phyloP scores from a whole-genome alignment of 2,888 invertebrate genomes.

The Dione vanillae region DNA sequence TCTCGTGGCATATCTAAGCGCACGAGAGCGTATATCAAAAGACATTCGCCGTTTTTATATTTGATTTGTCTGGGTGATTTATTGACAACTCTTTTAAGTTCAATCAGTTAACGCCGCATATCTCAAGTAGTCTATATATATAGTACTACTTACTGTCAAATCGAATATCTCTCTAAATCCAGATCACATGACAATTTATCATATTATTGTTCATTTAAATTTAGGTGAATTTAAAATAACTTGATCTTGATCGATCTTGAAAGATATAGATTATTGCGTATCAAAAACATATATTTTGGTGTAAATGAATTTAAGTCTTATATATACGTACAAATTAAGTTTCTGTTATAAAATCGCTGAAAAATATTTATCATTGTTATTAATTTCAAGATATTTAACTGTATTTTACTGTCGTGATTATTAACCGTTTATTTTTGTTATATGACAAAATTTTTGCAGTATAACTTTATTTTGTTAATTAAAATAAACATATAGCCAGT shows the following conservation, averaged over 20 bases:
- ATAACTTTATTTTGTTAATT: no score
- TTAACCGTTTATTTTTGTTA: no score
- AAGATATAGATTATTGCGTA: not conserved
- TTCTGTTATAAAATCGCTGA: no score
- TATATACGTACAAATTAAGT: no score
- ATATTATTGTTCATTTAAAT: not conserved
- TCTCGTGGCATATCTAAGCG: not conserved
- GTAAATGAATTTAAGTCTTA: no score
- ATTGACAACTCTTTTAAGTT: constrained; percentile 1
- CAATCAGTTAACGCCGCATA: constrained; percentile 16
- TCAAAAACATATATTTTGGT: not conserved
- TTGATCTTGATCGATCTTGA: not conserved
- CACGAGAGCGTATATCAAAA: not conserved
- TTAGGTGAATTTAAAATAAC: constrained; percentile 5
- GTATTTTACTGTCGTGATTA: no score
- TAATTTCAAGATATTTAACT: no score
- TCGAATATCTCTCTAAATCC: constrained; percentile 11
- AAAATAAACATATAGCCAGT: no score
- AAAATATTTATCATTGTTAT: no score
- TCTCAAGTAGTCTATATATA: constrained; percentile 27
- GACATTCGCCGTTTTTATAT: no score
- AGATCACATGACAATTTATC: constrained; percentile 26
- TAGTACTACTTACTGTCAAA: constrained; percentile 29
- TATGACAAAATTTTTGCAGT: no score
- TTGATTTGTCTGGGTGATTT: not conserved